Evolutionary conservation across 1,140 invertebrate species (phyloP).

Genomic region (Heliconius hermathena): DNA sequence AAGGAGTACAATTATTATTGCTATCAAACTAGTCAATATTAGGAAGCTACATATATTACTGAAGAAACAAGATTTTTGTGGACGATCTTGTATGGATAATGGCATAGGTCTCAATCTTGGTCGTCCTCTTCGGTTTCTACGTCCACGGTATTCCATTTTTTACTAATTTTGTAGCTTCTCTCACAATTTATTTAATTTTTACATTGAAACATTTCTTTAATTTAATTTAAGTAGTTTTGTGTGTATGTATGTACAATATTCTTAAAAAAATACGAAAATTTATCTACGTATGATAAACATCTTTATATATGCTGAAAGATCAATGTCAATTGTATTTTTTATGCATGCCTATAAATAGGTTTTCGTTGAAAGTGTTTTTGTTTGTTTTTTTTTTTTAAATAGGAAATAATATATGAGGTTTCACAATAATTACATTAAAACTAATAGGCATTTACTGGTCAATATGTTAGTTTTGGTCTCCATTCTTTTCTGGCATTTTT

Average conservation of each 20-base stretch:
- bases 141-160: conserved; percentile 58
- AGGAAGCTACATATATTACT: conserved; percentile 50
- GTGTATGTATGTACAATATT: not conserved
- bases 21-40: conserved; percentile 53
- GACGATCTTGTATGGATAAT: conserved; percentile 22
- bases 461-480: no score
- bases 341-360: not conserved
- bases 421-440: no score
- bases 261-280: not conserved
- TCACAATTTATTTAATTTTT: not conserved
- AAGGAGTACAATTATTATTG: conserved; percentile 56
- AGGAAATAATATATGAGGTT: not conserved
- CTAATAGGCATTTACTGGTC: no score
- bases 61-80: conserved; percentile 44
- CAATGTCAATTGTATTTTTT: not conserved
- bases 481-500: no score
- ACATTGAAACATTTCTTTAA: not conserved
- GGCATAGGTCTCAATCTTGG: conserved; percentile 27
- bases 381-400: not conserved
- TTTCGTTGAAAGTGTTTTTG: not conserved
- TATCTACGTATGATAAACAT: not conserved
- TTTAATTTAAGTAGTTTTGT: not conserved
- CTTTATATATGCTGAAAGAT: not conserved
- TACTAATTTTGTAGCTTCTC: conserved; percentile 7
- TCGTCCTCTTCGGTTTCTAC: conserved; percentile 49